Conservation (phyloP, 2,888 invertebrate genomes). For the Hedya salicella region DNA sequence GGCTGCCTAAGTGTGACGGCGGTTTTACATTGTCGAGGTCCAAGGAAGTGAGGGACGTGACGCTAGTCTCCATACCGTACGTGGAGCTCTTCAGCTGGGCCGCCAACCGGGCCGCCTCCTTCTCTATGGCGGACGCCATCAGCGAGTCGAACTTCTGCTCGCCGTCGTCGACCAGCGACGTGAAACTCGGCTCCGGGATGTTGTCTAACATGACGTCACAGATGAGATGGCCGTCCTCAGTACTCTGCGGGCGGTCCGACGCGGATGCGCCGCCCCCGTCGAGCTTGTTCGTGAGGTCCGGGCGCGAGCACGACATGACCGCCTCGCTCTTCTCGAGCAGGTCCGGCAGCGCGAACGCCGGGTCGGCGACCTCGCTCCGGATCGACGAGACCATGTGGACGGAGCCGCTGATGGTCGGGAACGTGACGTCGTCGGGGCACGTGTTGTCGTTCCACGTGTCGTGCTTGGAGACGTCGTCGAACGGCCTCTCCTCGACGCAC, state of each 20-base stretch:
- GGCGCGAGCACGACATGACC: slow-evolving; percentile 61
- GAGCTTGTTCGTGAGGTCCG: slow-evolving; percentile 73
- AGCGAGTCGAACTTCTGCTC: slow-evolving; percentile 85
- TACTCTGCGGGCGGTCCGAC: slow-evolving; percentile 49
- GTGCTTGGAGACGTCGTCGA: slow-evolving; percentile 58
- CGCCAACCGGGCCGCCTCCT: slow-evolving; percentile 89
- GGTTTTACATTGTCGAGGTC: slow-evolving; percentile 91
- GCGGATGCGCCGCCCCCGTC: slow-evolving; percentile 62
- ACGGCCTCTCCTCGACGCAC: slow-evolving; percentile 49
- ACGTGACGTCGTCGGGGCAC: slow-evolving; percentile 91
- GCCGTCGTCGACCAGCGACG: slow-evolving; percentile 78
- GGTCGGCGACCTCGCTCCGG: slow-evolving; percentile 84
- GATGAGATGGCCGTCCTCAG: slow-evolving; percentile 49
- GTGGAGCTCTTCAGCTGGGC: slow-evolving; percentile 69
- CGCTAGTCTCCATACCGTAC: slow-evolving; percentile 84
- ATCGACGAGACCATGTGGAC: slow-evolving; percentile 89
- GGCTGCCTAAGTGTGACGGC: slow-evolving; percentile 90
- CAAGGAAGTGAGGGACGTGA: slow-evolving; percentile 85
- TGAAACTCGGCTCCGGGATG: slow-evolving; percentile 69
- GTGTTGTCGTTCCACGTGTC: slow-evolving; percentile 94
- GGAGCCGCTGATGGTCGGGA: slow-evolving; percentile 92
- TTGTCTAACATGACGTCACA: slow-evolving; percentile 59
- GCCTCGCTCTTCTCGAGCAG: slow-evolving; percentile 72
- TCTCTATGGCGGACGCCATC: slow-evolving; percentile 89
- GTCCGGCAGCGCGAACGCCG: slow-evolving; percentile 69